Percentiles rank a stretch among this genome's conserved stretches.
Conservation (phyloP, 1,140 invertebrate species). For the Planococcus citri region DNA sequence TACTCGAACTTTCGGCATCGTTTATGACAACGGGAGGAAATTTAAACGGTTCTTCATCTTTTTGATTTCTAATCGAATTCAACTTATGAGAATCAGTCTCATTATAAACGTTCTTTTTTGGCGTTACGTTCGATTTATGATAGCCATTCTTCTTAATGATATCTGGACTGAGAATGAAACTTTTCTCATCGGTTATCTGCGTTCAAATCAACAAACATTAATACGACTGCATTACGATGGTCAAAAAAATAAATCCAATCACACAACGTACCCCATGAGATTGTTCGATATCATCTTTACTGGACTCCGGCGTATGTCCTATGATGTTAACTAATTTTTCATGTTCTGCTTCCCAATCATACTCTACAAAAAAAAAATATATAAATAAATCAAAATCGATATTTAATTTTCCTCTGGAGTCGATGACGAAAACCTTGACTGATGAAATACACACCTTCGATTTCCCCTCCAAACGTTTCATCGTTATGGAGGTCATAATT, state of each 20-base stretch:
- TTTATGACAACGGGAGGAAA: background rate
- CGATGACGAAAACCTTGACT: background rate
- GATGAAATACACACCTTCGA: background rate
- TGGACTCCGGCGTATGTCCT: background rate
- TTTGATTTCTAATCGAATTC: background rate
- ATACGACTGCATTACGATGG: no score
- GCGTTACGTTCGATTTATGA: background rate
- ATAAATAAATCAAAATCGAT: no score
- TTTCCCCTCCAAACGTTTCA: constrained; percentile 1
- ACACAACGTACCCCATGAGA: background rate
- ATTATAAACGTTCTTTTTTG: background rate
- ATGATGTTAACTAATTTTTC: constrained; percentile 1
- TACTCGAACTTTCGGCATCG: background rate
- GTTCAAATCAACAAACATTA: background rate
- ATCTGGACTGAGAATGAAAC: background rate
- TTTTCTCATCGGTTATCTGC: background rate
- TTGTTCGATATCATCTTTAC: background rate
- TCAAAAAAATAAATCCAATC: no score
- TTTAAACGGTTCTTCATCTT: background rate
- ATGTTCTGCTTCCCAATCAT: constrained; percentile 11
- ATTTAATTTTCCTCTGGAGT: background rate
- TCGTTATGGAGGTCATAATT: constrained; percentile 4
- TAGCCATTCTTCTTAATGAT: background rate
- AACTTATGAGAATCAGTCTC: background rate
- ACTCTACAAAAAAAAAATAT: background rate